Base-by-base conservation (phyloP, 2,113 vertebrate genomes). In the Passer domesticus region DNA sequence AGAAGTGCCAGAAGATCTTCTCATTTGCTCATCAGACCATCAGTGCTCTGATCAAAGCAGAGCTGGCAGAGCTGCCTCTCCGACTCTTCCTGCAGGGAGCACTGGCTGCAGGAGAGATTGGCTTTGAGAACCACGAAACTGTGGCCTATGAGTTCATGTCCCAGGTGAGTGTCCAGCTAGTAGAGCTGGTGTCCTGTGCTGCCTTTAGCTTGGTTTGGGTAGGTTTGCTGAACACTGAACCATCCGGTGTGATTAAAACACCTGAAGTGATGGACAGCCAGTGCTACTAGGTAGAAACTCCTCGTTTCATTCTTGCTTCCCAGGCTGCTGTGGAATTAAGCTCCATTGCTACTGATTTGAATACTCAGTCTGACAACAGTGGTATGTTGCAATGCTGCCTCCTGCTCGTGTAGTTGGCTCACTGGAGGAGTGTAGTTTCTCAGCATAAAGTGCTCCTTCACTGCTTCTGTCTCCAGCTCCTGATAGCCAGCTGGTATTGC, bases 71-170 rank as follows among this genome's bases (percentile, higher is more conserved):
- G 95, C 97, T 99, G 83, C 99, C 99, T 2, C 98, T 99, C 2
- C 97, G 99, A 17, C 99, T 99, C 24, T 99, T 99, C 96, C 98
- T 99, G 55, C 99, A 99, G 96, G 99, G 99, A 67, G 99, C 99
- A 1, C 97, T 99, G 76, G 99, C 99, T 56, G 99, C 99, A 6
- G 99, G 99, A 20, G 99, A 99, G 97, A 99, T 99, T 49, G 99
- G 99, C 92, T 99, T 99, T 91, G 99, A 99, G 95, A 99, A 99
- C 95, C 99, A 99, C 3, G 99, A 99, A 97, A 99, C 99, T 3
- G 99, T 99, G 74, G 99, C 99, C 6, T 99, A 99, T 39, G 99
- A 99, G 94, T 99, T 99, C 97, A 99, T 99, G 99, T 99, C 99
- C 59, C 99, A 99, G 99, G 99, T 99, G 86, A 70, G 68, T 10